These are phyloP conservation scores for Epirrhoe tristata DNA, from an alignment of 2,888 invertebrate genomes.

Conservation along the genomic window DNA sequence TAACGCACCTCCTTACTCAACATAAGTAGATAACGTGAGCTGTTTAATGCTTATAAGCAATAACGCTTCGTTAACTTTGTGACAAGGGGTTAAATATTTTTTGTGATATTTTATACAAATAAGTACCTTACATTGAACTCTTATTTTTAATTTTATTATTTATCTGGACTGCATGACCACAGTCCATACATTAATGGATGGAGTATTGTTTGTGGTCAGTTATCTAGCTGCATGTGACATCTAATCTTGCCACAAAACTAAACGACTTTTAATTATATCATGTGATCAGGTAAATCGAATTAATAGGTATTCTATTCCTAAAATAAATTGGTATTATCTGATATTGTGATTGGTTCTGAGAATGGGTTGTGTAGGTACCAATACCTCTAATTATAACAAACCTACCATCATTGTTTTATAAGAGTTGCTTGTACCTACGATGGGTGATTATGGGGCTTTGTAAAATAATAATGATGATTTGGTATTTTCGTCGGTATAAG, in stretches of 20 bases:
- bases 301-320: too few species aligned
- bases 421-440: background rate
- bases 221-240: background rate
- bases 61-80: background rate
- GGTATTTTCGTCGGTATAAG: background rate
- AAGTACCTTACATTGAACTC: background rate
- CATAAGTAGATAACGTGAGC: background rate
- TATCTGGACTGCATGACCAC: background rate
- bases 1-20: background rate
- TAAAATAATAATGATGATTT: background rate
- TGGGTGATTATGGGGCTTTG: background rate
- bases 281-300: slow-evolving; percentile 5
- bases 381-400: too few species aligned
- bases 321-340: background rate
- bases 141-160: background rate
- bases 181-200: too few species aligned
- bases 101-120: background rate
- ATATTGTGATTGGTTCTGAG: background rate
- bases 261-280: slow-evolving; percentile 14
- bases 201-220: background rate
- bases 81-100: background rate
- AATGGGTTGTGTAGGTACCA: background rate
- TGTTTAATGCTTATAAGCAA: too few species aligned
- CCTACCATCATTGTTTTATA: too few species aligned
- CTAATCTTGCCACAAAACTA: slow-evolving; percentile 5